These are phyloP conservation scores for Vulpes ferrilata DNA, from an alignment of 2,113 vertebrate genomes.

Conservation along the genomic window DNA sequence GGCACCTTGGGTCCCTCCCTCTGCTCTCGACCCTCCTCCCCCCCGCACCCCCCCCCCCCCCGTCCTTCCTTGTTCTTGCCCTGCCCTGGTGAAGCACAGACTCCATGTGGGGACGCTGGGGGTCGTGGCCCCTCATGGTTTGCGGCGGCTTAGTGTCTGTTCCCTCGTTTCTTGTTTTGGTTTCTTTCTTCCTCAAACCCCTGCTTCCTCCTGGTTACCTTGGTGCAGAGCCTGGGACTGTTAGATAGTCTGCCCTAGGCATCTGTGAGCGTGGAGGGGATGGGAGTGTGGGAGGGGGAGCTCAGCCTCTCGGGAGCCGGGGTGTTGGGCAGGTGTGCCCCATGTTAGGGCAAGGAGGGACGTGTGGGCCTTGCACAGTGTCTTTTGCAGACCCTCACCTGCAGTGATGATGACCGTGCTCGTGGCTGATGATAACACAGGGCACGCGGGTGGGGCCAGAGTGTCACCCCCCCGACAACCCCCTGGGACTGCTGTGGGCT, in stretches of 20 bases:
- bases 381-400: no score
- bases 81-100: neutral
- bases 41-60: rapidly evolving
- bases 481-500: neutral
- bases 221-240: rapidly evolving
- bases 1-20: neutral
- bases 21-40: rapidly evolving
- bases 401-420: rapidly evolving
- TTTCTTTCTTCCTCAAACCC: neutral
- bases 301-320: neutral
- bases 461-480: neutral
- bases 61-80: rapidly evolving
- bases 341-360: no score
- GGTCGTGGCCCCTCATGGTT: neutral
- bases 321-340: neutral
- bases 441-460: neutral
- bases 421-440: neutral
- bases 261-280: neutral
- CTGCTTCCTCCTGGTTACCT: neutral
- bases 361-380: rapidly evolving
- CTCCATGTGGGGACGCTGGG: rapidly evolving
- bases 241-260: rapidly evolving
- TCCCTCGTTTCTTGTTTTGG: neutral
- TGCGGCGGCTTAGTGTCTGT: rapidly evolving
- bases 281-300: neutral